Evolutionary conservation across 2,888 invertebrate genomes (phyloP), one percentile per base, ranked within the genome.

Genomic region (Agrotis ipsilon): DNA sequence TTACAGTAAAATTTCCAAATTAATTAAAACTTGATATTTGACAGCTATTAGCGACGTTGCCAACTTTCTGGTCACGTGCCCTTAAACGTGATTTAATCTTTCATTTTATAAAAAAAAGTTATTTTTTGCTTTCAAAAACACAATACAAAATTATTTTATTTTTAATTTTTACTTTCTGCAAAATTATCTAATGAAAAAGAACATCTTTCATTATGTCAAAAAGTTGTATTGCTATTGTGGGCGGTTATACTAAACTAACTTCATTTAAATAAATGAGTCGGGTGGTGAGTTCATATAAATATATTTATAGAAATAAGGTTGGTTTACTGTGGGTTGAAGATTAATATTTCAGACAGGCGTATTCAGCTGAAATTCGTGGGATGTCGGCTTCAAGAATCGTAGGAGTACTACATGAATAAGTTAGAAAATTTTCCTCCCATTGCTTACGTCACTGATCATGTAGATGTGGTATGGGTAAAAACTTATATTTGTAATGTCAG

Each of bases 391-490:
- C 18, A 46, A 57, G 54, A 16, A 46, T 16, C 5, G 18, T 14
- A 11, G 6, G 55, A 19, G 18, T 58, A 45, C 45, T 32, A 46
- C 24, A 39, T 19, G 46, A 60, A 54, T 52, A 60, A 54, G 39
- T 46, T 46, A 21, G 45, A 39, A 60, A 57, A 51, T 55, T 55
- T 49, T 54, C 45, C 68, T 39, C 49, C 16, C n/a, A 16, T n/a
- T 49, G 54, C 24, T 24, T 21, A 74, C 45, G 65, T 45, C 55
- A 75, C 16, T 49, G 43, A 55, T n/a, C 49, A 21, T 11, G 9
- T 27, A 39, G 18, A 19, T 19, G 18, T 9, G 27, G 6, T 45
- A 19, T 14, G 3, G 7, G 7, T 45, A 18, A 32, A 70, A 73
- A 62, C 24, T 24, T 62, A 32, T 39, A 39, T 11, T 16, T 71